Percentiles rank a stretch among this genome's conserved stretches.
phyloP scores from a whole-genome alignment of 2,888 invertebrate species.

The Hemaris fuciformis region DNA sequence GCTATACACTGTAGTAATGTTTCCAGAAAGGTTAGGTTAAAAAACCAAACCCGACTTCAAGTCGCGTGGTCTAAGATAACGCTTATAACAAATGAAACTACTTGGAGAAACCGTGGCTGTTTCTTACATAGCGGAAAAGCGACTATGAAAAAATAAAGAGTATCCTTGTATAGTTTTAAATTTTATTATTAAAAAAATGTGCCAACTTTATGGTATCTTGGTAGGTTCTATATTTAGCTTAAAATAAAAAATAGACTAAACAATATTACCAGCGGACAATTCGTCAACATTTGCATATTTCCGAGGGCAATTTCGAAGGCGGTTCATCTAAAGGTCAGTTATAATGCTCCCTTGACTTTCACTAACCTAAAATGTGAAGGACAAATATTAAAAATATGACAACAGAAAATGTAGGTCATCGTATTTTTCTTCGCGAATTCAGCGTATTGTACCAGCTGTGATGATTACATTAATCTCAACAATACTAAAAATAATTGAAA shows the following conservation, averaged over 20 bases:
- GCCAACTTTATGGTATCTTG: background rate
- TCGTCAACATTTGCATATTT: conserved; percentile 56
- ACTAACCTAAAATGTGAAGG: conserved; percentile 40
- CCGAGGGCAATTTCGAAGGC: conserved; percentile 42
- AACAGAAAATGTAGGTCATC: background rate
- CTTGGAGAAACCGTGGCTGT: background rate
- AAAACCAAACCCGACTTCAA: background rate
- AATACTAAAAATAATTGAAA: background rate
- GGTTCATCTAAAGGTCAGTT: conserved; percentile 49
- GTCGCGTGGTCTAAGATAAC: background rate
- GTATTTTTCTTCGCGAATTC: background rate
- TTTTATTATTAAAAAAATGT: no score
- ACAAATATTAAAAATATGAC: conserved; percentile 34
- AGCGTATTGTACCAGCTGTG: conserved; percentile 1
- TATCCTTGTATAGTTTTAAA: background rate
- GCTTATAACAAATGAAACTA: background rate
- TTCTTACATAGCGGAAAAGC: background rate
- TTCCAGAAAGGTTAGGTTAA: no score
- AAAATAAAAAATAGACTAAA: conserved; percentile 12
- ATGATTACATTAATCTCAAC: background rate
- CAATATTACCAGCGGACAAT: conserved; percentile 42
- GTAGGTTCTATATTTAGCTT: background rate
- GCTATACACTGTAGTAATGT: background rate
- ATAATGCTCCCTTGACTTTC: conserved; percentile 59
- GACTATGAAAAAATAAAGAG: background rate